A percentile compares a stretch with the other conserved stretches of the same genome.
Conservation (phyloP, 2,797 vertebrate species). For the Sebastes oblongus region DNA sequence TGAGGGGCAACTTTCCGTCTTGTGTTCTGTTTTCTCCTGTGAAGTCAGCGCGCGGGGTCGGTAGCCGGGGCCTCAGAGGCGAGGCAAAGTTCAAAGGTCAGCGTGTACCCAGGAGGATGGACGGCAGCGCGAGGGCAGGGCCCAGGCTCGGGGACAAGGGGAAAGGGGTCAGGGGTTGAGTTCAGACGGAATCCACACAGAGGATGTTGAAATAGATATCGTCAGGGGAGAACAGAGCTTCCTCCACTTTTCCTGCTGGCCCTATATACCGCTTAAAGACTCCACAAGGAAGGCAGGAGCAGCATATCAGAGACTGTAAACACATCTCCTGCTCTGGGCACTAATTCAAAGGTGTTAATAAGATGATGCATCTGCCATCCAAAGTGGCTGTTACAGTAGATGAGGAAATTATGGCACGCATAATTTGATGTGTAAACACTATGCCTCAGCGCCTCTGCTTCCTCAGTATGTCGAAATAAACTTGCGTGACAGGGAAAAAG, state of each 20-base stretch:
- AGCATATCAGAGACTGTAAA: not conserved
- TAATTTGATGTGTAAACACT: slow-evolving; percentile 44
- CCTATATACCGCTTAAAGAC: not conserved
- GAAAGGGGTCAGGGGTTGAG: slow-evolving; percentile 73
- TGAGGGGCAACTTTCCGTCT: slow-evolving; percentile 63
- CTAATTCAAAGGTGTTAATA: slow-evolving; percentile 46
- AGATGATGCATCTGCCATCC: slow-evolving; percentile 21
- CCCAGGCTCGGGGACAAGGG: slow-evolving; percentile 68
- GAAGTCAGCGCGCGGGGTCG: slow-evolving; percentile 66
- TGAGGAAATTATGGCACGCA: slow-evolving; percentile 8
- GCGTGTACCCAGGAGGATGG: slow-evolving; percentile 68
- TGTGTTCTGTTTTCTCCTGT: slow-evolving; percentile 64
- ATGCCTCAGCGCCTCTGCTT: slow-evolving; percentile 1
- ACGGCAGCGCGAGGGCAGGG: slow-evolving; percentile 60
- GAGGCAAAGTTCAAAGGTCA: slow-evolving; percentile 77
- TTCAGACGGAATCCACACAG: slow-evolving; percentile 74
- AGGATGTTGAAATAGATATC: slow-evolving; percentile 70
- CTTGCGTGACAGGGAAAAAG: slow-evolving; percentile 2
- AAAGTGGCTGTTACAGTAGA: slow-evolving; percentile 22
- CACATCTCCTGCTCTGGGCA: not conserved
- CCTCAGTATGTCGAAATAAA: slow-evolving; percentile 16
- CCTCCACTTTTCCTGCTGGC: slow-evolving; percentile 28
- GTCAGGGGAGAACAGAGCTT: slow-evolving; percentile 53
- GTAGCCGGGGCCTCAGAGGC: slow-evolving; percentile 65
- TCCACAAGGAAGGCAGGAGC: not conserved